Evolutionary conservation across 2,888 invertebrate genomes (phyloP).

Genomic region (Dasypogon diadema): DNA sequence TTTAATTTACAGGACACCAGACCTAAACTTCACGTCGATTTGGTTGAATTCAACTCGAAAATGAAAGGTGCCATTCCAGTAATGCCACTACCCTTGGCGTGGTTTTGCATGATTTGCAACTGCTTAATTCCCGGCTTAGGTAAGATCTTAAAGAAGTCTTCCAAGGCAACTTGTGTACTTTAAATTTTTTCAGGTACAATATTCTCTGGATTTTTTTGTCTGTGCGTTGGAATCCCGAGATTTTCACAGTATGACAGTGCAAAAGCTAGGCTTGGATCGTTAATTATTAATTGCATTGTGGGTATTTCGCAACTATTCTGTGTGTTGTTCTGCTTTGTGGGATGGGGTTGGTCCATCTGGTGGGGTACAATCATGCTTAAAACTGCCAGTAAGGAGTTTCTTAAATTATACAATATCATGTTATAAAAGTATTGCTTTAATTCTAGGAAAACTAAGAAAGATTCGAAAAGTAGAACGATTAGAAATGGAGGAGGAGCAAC

Average conservation of each 20-base stretch:
- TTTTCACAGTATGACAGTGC: conserved; percentile 85
- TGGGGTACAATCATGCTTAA: conserved; percentile 96
- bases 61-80: conserved; percentile 95
- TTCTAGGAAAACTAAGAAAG: conserved; percentile 76
- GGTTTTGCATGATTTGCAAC: conserved; percentile 88
- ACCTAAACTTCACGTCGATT: conserved; percentile 80
- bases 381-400: conserved; percentile 81
- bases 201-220: conserved; percentile 87
- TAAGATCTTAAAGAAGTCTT: conserved; percentile 64
- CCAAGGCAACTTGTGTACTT: no score
- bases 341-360: conserved; percentile 99
- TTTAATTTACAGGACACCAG: conserved; percentile 79
- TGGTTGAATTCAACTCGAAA: conserved; percentile 85
- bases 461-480: conserved; percentile 71
- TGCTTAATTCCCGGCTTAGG: conserved; percentile 83
- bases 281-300: conserved; percentile 87
- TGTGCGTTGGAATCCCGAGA: conserved; percentile 90
- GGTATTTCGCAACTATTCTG: conserved; percentile 93
- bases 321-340: conserved; percentile 92
- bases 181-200: conserved; percentile 95
- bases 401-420: not conserved
- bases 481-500: conserved; percentile 69
- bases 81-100: conserved; percentile 86
- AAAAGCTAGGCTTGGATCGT: conserved; percentile 81
- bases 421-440: conserved; percentile 46